Conservation (phyloP, 2,888 invertebrate species). For the Gisinianus flammeolus region DNA sequence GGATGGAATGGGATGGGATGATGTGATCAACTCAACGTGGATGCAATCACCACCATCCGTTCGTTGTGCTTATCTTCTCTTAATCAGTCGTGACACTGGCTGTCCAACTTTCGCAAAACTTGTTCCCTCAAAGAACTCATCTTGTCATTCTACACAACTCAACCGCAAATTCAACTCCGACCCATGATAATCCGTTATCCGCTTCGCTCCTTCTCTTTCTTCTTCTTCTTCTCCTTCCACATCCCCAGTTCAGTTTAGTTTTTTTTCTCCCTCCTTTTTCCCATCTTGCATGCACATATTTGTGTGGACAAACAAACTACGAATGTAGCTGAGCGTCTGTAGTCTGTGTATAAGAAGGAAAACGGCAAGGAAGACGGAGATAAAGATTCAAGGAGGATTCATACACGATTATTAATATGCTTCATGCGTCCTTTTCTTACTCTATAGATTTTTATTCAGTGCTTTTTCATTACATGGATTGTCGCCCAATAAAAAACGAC, state of each 20-base stretch:
- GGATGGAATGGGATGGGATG: conserved; percentile 14
- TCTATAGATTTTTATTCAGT: neutral
- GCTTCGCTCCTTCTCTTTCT: neutral
- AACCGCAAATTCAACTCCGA: conserved; percentile 30
- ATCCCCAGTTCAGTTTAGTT: too few species aligned
- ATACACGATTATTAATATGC: neutral
- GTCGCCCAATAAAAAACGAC: neutral
- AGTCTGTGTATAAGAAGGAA: neutral
- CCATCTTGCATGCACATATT: neutral
- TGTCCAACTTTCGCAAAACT: conserved; percentile 41
- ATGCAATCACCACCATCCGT: conserved; percentile 26
- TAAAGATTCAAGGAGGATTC: neutral
- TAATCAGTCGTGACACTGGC: conserved; percentile 44
- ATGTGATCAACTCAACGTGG: conserved; percentile 33
- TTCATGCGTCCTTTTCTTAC: neutral
- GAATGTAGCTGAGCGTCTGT: neutral
- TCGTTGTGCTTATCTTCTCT: conserved; percentile 42
- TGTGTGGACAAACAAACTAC: neutral
- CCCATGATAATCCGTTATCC: conserved; percentile 26
- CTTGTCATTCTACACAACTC: conserved; percentile 36
- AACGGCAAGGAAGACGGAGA: neutral
- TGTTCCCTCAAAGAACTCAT: conserved; percentile 34
- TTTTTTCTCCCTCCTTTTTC: too few species aligned
- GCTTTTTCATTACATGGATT: neutral
- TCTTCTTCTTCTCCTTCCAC: neutral